Base-by-base conservation (phyloP, 1,140 invertebrate species). In the Apis dorsata region DNA sequence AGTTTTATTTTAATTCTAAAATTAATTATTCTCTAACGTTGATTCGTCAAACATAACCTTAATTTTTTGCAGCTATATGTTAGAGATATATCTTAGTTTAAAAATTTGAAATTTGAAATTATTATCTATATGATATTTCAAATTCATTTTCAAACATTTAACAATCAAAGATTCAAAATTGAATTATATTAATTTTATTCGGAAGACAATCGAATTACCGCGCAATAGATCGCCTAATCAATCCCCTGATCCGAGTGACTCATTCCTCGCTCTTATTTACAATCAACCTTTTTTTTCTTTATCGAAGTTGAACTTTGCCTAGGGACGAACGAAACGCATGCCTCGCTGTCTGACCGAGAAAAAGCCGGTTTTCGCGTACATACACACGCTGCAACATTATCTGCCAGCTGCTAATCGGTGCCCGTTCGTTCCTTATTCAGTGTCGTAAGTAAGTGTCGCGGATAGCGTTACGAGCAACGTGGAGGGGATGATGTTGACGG, bases 391-490 rank as follows among this genome's bases (percentile, higher is more conserved):
- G 69, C 65, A 24, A 69, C 84, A 72, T 86, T 85, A 86, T 86
- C 85, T 76, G 72, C 77, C 69, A 86, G 81, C 84, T 84, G 86
- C 76, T 80, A 86, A 86, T 88, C 75, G 79, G 72, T 69, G 63
- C 66, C 34, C 34, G 60, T 76, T 87, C 72, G 77, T 82, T 88
- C 74, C 74, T 84, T 85, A 88, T 88, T 82, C 83, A 79, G 71
- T 81, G 81, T 72, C 76, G 81, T 72, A 83, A 83, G 59, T 79
- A 83, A 83, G 68, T 66, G 68, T 59, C 66, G 60, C 34, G 70
- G 51, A 79, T 53, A n/a, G 70, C 73, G 65, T 21, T 75, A 55
- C 57, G 62, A 28, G 62, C 57, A 57, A 19, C 24, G 53, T 51
- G 51, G 76, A 53, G 71, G 72, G 77, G 53, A n/a, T 15, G 19